Conservation (phyloP, 2,888 invertebrate genomes). For the Polydrusus cervinus region DNA sequence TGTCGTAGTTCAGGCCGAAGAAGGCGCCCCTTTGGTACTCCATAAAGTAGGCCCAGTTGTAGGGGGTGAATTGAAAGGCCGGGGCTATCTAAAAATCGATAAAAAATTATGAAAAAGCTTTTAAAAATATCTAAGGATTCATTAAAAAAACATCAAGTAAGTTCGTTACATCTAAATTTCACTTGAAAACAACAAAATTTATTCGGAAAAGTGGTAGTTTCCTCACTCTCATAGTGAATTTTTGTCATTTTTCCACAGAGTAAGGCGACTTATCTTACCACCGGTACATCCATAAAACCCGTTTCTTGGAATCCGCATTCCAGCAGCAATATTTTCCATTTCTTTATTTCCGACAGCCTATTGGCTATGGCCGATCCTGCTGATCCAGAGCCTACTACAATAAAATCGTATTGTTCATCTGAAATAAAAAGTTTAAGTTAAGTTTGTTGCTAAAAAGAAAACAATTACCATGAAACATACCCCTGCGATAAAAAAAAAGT, state of each 20-base stretch:
- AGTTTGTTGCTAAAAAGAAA: no score
- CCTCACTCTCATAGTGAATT: no score
- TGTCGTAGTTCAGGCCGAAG: conserved; percentile 48
- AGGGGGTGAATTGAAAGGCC: conserved; percentile 65
- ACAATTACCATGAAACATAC: no score
- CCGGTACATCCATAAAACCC: conserved; percentile 72
- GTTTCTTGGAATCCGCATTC: conserved; percentile 63
- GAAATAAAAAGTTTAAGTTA: conserved; percentile 24
- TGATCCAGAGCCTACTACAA: conserved; percentile 72
- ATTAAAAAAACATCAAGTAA: no score
- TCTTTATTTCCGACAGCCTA: conserved; percentile 71
- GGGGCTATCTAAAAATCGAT: conserved; percentile 60
- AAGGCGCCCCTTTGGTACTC: conserved; percentile 61
- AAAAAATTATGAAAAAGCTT: neutral
- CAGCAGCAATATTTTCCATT: conserved; percentile 65
- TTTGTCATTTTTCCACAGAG: no score
- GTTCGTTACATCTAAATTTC: no score
- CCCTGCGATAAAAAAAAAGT: no score
- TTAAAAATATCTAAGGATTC: no score
- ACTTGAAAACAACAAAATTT: no score
- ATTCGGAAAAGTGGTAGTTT: no score
- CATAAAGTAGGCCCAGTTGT: conserved; percentile 70
- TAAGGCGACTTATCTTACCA: conserved; percentile 59
- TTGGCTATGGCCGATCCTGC: conserved; percentile 73
- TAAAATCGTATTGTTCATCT: conserved; percentile 68